A percentile compares a stretch with the other conserved stretches of the same genome.
These are phyloP conservation scores for Cyprinodon tularosa DNA, from an alignment of 2,113 vertebrate genomes.

Conservation along the genomic window DNA sequence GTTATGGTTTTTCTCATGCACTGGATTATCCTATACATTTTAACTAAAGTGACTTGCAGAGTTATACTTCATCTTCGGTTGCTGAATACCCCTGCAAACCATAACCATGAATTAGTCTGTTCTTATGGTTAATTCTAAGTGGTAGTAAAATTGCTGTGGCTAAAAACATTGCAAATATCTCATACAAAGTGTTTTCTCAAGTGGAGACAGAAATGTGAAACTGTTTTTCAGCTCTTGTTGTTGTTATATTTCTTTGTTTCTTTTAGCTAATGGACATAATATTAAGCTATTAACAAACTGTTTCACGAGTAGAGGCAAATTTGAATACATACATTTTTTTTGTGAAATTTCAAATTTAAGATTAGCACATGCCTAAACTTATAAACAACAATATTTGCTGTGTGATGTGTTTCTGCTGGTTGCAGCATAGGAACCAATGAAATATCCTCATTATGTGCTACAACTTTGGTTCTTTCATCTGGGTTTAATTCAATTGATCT, in stretches of 20 bases:
- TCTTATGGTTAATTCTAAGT: conserved; percentile 58
- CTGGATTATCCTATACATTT: neutral
- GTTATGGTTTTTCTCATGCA: neutral
- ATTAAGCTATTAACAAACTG: neutral
- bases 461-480: conserved; percentile 4
- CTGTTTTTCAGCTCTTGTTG: conserved; percentile 33
- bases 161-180: conserved; percentile 46
- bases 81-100: conserved; percentile 35
- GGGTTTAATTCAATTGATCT: conserved; percentile 33
- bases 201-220: conserved; percentile 47
- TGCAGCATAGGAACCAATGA: conserved; percentile 19
- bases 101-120: conserved; percentile 60
- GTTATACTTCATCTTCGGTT: conserved; percentile 44
- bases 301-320: too few relatives aligned
- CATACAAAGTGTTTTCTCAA: conserved; percentile 43
- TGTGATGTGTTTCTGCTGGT: conserved; percentile 10
- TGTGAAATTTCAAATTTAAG: too few relatives aligned
- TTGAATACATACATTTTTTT: too few relatives aligned
- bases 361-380: too few relatives aligned
- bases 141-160: conserved; percentile 48
- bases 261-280: neutral
- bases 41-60: conserved; percentile 62
- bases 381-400: neutral
- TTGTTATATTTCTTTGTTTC: neutral
- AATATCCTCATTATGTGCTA: conserved; percentile 4